Base-by-base conservation (phyloP, 2,888 invertebrate genomes). In the Dastarcus helophoroides region DNA sequence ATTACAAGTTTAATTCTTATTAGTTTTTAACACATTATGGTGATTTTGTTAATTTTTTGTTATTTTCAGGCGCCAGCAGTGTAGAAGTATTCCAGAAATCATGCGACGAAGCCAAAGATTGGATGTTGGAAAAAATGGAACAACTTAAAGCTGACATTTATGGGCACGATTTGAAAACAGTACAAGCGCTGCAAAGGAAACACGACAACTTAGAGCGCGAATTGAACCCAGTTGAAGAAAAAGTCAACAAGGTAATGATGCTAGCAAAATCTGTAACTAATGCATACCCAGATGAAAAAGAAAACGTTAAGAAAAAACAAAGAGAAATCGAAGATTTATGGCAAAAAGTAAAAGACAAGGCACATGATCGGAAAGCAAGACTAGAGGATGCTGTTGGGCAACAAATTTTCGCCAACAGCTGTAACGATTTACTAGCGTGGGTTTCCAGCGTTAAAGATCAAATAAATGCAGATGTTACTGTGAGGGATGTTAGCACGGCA, bases 51-150 rank as follows among this genome's bases (percentile, higher is more conserved):
- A n/a, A n/a, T n/a, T n/a, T 13, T 26, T 10, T 26, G 8, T 13
- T 19, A 30, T 10, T 30, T 28, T 32, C 30, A 35, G 45, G 61
- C 14, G 60, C 60, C 1, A 58, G 46, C 50, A 88, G 88, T 52
- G 91, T 98, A 46, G 95, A 95, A 56, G 66, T 95, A 5, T 98
- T 95, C 67, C 80, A 90, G 53, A 81, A 93, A 31, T 89, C 90
- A 0, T 97, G 95, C 60, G 93, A 91, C 54, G 97, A 97, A 57
- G 89, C 94, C 0, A 76, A 83, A 42, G 93, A 93, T 54, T 97
- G 97, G 95, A 95, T 98, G 84, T 69, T 78, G 31, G 95, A 95
- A 63, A 97, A 97, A 63, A 86, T 89, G 68, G 78, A 80, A 37
- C 89, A 91, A 56, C 60, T 94, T 34, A 89, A 88, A 24, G 77